These are phyloP conservation scores for Mormyrus hasselquistii DNA, from an alignment of 2,797 vertebrate species.

Conservation along the genomic window DNA sequence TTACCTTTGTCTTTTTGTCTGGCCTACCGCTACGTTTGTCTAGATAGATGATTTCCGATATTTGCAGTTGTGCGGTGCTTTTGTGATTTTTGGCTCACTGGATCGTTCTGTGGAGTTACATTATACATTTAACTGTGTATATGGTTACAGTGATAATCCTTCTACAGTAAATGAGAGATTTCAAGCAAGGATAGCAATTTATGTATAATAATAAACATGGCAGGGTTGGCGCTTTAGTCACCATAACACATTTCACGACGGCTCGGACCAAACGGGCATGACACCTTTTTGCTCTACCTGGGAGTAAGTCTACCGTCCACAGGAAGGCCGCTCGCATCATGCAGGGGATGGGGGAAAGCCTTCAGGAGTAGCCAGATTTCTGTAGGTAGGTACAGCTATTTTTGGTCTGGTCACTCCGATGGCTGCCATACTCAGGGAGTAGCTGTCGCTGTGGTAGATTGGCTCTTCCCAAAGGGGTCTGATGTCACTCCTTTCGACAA, in stretches of 20 bases:
- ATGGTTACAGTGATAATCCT: background rate
- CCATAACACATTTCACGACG: background rate
- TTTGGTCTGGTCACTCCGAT: background rate
- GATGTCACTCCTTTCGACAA: background rate
- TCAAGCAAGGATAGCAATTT: background rate
- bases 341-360: background rate
- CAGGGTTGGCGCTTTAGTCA: background rate
- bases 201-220: background rate
- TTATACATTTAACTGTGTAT: background rate
- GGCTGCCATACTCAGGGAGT: background rate
- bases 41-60: background rate
- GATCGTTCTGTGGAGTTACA: background rate
- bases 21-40: background rate
- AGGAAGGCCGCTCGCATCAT: background rate
- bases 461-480: too few relatives aligned
- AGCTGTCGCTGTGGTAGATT: background rate
- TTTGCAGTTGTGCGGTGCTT: background rate
- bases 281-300: background rate
- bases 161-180: background rate
- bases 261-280: background rate
- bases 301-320: background rate
- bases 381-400: background rate
- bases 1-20: background rate
- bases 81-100: background rate
- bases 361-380: background rate